Evolutionary conservation across 2,888 invertebrate genomes (phyloP).

Genomic region (Caenorhabditis plicata): DNA sequence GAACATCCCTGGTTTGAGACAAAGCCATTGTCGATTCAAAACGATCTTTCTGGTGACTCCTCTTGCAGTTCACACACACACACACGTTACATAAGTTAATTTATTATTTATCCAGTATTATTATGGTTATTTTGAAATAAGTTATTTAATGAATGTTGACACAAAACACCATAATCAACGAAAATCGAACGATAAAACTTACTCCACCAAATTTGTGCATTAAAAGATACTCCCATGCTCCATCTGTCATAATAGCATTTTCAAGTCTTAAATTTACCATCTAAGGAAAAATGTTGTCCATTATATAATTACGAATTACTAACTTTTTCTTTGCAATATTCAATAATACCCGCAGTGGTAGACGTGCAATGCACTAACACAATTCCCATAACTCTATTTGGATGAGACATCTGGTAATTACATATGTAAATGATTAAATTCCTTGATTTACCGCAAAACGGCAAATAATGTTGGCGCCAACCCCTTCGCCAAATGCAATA

Average conservation of each 20-base stretch:
- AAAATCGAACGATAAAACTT: constrained; percentile 69
- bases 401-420: constrained; percentile 74
- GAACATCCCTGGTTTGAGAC: too few relatives aligned
- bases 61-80: too few relatives aligned
- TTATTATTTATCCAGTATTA: too few relatives aligned
- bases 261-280: constrained; percentile 82
- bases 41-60: too few relatives aligned
- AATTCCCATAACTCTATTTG: constrained; percentile 78
- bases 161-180: too few relatives aligned
- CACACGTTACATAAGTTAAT: too few relatives aligned
- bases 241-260: constrained; percentile 78
- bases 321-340: constrained; percentile 81
- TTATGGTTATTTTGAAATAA: too few relatives aligned
- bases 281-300: constrained; percentile 66
- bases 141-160: too few relatives aligned
- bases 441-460: constrained; percentile 74
- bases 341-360: constrained; percentile 81
- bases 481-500: constrained; percentile 83
- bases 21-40: too few relatives aligned
- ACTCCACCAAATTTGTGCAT: constrained; percentile 89
- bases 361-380: constrained; percentile 85
- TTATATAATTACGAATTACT: too few relatives aligned
- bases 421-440: not conserved
- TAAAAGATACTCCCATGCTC: constrained; percentile 83
- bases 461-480: constrained; percentile 83